phyloP scores from a whole-genome alignment of 2,888 invertebrate species.

The Falcaria lacertinaria region DNA sequence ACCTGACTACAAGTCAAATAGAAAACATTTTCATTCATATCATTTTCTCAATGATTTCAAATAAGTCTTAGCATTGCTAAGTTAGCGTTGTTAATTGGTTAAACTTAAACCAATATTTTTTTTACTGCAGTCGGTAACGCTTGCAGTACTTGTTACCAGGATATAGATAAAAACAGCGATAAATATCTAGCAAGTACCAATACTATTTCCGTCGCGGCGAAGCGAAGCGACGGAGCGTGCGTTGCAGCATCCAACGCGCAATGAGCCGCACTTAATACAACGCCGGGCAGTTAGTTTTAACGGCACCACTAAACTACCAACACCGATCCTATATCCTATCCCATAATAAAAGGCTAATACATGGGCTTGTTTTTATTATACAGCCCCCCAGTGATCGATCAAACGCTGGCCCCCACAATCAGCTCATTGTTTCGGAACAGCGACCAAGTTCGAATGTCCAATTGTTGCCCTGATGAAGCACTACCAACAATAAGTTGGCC shows the following conservation, averaged over 20 bases:
- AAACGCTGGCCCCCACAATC: constrained; percentile 32
- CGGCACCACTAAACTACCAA: constrained; percentile 55
- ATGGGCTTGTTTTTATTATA: constrained; percentile 33
- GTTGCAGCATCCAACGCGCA: constrained; percentile 30
- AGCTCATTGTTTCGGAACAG: constrained; percentile 34
- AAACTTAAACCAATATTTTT: no score
- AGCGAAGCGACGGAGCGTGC: constrained; percentile 32
- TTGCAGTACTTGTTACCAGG: no score
- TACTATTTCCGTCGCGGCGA: constrained; percentile 29
- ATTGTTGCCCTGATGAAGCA: constrained; percentile 49
- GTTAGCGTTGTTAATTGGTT: no score
- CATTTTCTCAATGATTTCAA: no score
- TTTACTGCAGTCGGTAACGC: no score
- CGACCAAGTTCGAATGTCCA: constrained; percentile 28
- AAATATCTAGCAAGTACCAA: constrained; percentile 3
- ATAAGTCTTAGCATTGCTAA: no score
- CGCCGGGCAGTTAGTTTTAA: constrained; percentile 63
- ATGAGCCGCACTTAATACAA: constrained; percentile 59
- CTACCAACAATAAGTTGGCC: constrained; percentile 37
- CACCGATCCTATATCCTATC: constrained; percentile 47
- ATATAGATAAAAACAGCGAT: background rate
- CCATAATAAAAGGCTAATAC: constrained; percentile 50
- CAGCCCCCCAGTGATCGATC: constrained; percentile 41
- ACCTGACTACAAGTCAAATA: no score
- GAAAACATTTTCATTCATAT: no score